Percentiles rank a stretch among this genome's conserved stretches.
phyloP scores from a whole-genome alignment of 1,140 invertebrate genomes.

The Lepeophtheirus salmonis region DNA sequence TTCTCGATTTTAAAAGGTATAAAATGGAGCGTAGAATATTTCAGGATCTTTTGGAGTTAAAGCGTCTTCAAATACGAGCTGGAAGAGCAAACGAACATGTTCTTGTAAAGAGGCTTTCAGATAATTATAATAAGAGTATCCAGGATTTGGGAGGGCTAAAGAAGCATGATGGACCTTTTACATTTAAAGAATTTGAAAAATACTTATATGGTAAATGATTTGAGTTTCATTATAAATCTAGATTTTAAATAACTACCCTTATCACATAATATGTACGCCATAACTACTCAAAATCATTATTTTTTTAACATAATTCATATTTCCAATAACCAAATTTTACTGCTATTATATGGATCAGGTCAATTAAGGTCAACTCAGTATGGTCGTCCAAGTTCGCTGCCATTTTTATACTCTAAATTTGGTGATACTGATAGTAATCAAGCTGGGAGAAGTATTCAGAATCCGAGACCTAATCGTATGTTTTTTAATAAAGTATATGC shows the following conservation, averaged over 20 bases:
- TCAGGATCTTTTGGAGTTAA: slow-evolving; percentile 76
- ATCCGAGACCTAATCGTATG: no score
- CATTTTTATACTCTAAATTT: neutral
- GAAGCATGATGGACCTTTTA: slow-evolving; percentile 47
- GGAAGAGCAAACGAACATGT: slow-evolving; percentile 70
- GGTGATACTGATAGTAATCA: no score
- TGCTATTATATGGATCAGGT: neutral
- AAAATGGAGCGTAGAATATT: slow-evolving; percentile 80
- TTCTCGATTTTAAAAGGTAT: no score
- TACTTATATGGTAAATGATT: slow-evolving; percentile 69
- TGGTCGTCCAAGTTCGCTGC: neutral
- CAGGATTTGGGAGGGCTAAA: slow-evolving; percentile 45
- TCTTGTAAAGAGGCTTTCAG: slow-evolving; percentile 58
- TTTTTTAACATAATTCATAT: neutral
- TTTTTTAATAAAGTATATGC: no score
- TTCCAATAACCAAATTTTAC: neutral
- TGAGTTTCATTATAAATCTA: no score
- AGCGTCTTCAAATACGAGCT: slow-evolving; percentile 71
- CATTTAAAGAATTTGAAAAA: slow-evolving; percentile 68
- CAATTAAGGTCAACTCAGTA: neutral
- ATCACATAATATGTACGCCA: no score
- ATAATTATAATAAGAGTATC: slow-evolving; percentile 57
- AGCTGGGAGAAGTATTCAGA: no score
- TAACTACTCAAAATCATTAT: no score
- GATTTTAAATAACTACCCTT: no score